Conservation (phyloP, 2,797 vertebrate species). For the Poeciliopsis turneri region DNA sequence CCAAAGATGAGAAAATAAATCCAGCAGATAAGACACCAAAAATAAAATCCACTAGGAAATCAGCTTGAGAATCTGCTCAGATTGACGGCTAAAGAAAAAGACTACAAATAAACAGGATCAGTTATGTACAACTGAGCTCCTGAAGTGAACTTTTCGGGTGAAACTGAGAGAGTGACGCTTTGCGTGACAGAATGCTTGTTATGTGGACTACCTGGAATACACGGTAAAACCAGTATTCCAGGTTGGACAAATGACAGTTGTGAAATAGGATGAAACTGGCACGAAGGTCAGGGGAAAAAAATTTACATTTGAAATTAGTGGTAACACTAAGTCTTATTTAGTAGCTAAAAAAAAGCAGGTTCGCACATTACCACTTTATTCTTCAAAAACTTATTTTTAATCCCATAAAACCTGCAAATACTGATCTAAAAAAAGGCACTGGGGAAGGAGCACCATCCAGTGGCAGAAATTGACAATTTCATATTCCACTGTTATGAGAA, state of each 20-base stretch:
- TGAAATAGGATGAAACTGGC: slow-evolving; percentile 25
- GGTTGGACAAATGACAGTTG: slow-evolving; percentile 57
- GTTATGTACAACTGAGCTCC: background rate
- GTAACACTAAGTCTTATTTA: background rate
- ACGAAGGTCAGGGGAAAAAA: slow-evolving; percentile 7
- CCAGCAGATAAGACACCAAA: slow-evolving; percentile 3
- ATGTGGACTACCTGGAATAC: slow-evolving; percentile 67
- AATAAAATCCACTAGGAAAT: slow-evolving; percentile 17
- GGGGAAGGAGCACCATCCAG: slow-evolving; percentile 16
- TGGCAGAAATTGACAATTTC: slow-evolving; percentile 2
- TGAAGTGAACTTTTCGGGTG: slow-evolving; percentile 64
- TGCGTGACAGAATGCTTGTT: slow-evolving; percentile 72
- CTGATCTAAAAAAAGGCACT: background rate
- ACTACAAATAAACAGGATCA: background rate
- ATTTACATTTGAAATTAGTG: background rate
- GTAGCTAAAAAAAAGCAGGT: background rate
- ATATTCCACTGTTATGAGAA: background rate
- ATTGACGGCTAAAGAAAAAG: slow-evolving; percentile 12
- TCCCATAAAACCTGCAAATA: background rate
- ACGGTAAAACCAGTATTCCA: slow-evolving; percentile 78
- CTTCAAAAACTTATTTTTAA: background rate
- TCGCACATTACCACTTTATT: background rate
- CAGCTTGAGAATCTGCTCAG: slow-evolving; percentile 2
- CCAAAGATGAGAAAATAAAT: background rate
- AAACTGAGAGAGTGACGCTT: slow-evolving; percentile 71